A percentile compares a stretch with the other conserved stretches of the same genome.
phyloP scores from a whole-genome alignment of 2,113 vertebrate species.

The Psephotus haematonotus region DNA sequence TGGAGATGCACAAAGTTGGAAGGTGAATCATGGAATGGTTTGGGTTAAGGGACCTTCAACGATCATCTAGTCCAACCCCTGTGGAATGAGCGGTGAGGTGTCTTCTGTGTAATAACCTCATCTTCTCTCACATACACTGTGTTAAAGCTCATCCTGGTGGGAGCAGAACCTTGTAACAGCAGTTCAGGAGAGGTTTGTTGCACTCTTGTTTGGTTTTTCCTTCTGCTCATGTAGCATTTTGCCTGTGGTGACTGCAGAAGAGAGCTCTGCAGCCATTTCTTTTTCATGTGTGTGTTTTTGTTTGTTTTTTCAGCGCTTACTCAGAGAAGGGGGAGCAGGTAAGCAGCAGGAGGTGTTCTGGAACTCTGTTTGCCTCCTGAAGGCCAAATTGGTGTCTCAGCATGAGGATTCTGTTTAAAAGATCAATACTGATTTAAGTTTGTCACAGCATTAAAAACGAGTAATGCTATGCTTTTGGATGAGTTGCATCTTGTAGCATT shows the following conservation, averaged over 20 bases:
- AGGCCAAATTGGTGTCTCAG: not conserved
- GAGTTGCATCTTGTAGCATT: fast-evolving
- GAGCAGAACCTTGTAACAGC: not conserved
- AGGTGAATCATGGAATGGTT: not conserved
- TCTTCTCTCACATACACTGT: not conserved
- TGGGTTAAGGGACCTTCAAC: not conserved
- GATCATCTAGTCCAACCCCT: not conserved
- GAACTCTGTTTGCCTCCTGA: not conserved
- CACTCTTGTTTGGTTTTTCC: not conserved
- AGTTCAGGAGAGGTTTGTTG: not conserved
- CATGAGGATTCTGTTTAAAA: not conserved
- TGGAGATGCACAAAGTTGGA: not conserved
- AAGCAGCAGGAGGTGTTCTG: not conserved
- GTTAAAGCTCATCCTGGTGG: not conserved
- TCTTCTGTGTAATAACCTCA: not conserved
- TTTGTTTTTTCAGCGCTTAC: not conserved
- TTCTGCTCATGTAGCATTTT: not conserved
- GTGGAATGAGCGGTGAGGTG: not conserved
- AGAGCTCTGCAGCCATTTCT: not conserved
- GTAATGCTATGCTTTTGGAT: not conserved
- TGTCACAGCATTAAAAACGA: not conserved
- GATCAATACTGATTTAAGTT: not conserved
- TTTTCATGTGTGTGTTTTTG: not conserved
- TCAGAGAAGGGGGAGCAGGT: not conserved
- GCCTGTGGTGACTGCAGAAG: not conserved